Evolutionary conservation across 2,797 vertebrate genomes (phyloP).

Genomic region (Phrynocephalus guinanensis): DNA sequence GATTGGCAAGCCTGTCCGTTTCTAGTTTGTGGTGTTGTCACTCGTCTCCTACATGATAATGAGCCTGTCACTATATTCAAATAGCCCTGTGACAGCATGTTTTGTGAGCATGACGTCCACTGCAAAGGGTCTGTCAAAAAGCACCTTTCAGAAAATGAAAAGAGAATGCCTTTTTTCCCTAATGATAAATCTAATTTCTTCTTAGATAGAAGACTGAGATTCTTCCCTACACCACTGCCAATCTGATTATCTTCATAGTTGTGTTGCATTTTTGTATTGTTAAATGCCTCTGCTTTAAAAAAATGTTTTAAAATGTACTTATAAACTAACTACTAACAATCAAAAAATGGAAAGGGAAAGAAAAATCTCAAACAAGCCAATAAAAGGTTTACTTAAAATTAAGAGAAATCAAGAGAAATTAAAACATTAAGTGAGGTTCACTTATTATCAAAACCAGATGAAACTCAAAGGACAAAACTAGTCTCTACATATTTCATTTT

Average conservation of each 20-base stretch:
- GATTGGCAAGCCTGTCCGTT: constrained; percentile 86
- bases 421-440: constrained; percentile 41
- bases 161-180: constrained; percentile 77
- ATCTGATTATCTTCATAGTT: constrained; percentile 78
- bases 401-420: constrained; percentile 40
- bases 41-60: constrained; percentile 87
- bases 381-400: constrained; percentile 56
- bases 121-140: constrained; percentile 85
- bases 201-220: constrained; percentile 78
- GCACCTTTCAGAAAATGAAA: constrained; percentile 85
- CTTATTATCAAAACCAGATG: constrained; percentile 54
- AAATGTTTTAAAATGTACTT: constrained; percentile 70
- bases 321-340: constrained; percentile 42
- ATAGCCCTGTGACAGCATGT: constrained; percentile 85
- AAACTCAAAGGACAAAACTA: constrained; percentile 46
- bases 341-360: not conserved
- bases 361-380: constrained; percentile 45
- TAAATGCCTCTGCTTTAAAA: constrained; percentile 62
- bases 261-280: constrained; percentile 72
- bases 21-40: constrained; percentile 82
- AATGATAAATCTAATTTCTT: constrained; percentile 84
- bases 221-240: constrained; percentile 43
- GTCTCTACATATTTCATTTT: constrained; percentile 31
- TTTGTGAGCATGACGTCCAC: constrained; percentile 85
- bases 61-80: constrained; percentile 90